A percentile compares a stretch with the other conserved stretches of the same genome.
phyloP scores from a whole-genome alignment of 2,888 invertebrate genomes.

The Arctia plantaginis region DNA sequence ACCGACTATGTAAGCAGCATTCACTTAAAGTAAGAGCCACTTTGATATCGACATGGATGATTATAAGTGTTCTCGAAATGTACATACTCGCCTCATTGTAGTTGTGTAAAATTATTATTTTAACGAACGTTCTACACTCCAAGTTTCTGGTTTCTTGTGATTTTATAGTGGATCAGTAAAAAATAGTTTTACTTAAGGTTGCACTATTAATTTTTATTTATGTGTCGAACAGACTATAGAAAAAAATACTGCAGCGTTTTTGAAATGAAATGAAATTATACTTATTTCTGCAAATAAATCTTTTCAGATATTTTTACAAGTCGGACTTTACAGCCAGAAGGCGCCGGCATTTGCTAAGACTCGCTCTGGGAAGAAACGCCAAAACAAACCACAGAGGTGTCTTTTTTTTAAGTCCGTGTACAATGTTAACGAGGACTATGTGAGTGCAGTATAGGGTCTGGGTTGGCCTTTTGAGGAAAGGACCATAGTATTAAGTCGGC shows the following conservation, averaged over 20 bases:
- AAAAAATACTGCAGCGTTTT: not conserved
- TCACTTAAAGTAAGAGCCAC: conserved; percentile 76
- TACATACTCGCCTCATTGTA: conserved; percentile 52
- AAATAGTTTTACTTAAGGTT: not conserved
- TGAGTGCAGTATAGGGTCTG: too few relatives aligned
- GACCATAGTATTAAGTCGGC: too few relatives aligned
- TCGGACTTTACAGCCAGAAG: too few relatives aligned
- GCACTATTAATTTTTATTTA: not conserved
- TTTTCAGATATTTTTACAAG: too few relatives aligned
- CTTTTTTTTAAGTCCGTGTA: too few relatives aligned
- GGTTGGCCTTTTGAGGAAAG: too few relatives aligned
- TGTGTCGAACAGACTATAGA: not conserved
- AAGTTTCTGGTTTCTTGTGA: conserved; percentile 25
- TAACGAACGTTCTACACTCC: conserved; percentile 49
- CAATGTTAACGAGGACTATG: too few relatives aligned
- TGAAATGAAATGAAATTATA: too few relatives aligned
- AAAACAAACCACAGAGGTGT: too few relatives aligned
- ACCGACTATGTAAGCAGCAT: conserved; percentile 66
- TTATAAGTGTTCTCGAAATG: conserved; percentile 58
- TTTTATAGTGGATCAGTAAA: conserved; percentile 16
- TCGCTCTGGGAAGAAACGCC: too few relatives aligned
- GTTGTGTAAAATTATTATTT: conserved; percentile 57
- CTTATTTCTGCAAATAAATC: too few relatives aligned
- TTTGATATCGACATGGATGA: conserved; percentile 60
- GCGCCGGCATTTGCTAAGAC: too few relatives aligned